Base-by-base conservation (phyloP, 1,140 invertebrate genomes). In the Pseudomyrmex gracilis region DNA sequence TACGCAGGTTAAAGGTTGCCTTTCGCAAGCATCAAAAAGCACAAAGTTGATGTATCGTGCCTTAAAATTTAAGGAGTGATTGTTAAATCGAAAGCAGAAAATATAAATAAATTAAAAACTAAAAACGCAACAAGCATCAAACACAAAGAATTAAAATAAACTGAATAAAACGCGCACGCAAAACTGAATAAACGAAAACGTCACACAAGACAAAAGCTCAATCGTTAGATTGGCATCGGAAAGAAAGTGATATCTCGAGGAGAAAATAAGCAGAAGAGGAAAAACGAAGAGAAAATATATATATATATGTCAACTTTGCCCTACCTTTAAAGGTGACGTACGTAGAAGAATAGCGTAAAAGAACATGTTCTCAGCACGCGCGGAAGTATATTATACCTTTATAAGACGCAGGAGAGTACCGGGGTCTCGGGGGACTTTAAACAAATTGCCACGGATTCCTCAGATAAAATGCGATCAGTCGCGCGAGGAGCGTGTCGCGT, bases 391-490 rank as follows among this genome's bases (percentile, higher is more conserved):
- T 80, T 80, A 71, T 60, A 51, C 71, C 55, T 71, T 34, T 34
- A 34, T 34, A 80, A 71, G 20, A 34, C 12, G 53, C 17, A 22
- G 34, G n/a, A 67, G 57, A 1, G 57, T 51, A 74, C 10, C 15
- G 20, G 13, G 53, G 15, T 10, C n/a, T 58, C 24, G 61, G 17
- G 24, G 61, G 34, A 34, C 1, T 2, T 66, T 43, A 55, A 71
- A 80, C 20, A 70, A 80, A 80, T 71, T 17, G 66, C 22, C n/a
- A 24, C 22, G 76, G 15, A 71, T 70, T 80, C 53, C 66, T 71
- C 53, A 53, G 58, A 45, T 49, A 80, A 80, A 80, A 58, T 77
- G 49, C 34, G 61, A 58, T 70, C 43, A 45, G 17, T 24, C 61
- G 61, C 34, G 63, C 22, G 63, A 43, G 22, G 22, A n/a, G 17